phyloP scores from a whole-genome alignment of 2,113 vertebrate genomes.

The Sebastes schlegelii region DNA sequence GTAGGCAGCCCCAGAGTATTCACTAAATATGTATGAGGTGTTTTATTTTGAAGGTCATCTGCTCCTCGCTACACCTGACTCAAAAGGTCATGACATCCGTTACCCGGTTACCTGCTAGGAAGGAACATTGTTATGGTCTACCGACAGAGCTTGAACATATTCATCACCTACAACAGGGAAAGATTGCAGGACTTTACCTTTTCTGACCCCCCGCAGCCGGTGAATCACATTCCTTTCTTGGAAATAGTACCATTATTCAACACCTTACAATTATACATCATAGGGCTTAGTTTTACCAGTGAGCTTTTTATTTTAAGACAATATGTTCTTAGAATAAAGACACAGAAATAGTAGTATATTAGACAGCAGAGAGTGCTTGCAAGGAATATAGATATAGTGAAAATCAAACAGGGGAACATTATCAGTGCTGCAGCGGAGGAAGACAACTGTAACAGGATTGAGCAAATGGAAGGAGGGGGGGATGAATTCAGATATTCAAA shows the following conservation, averaged over 20 bases:
- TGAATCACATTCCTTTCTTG: neutral
- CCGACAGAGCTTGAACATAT: neutral
- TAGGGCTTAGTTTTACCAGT: neutral
- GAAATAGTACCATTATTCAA: neutral
- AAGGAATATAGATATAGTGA: constrained; percentile 10
- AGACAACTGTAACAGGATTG: neutral
- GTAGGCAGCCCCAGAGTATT: neutral
- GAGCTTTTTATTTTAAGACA: neutral
- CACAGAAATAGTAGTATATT: neutral
- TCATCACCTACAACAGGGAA: constrained; percentile 9
- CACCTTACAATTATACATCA: neutral
- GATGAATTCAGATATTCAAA: constrained; percentile 33
- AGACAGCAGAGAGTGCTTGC: neutral
- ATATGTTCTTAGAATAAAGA: neutral
- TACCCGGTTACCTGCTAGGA: constrained; percentile 12
- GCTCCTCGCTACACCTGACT: constrained; percentile 3
- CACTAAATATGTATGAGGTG: neutral
- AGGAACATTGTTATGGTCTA: constrained; percentile 2
- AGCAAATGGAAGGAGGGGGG: constrained; percentile 5
- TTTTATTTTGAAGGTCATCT: constrained; percentile 35
- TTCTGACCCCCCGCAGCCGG: neutral
- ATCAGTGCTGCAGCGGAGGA: constrained; percentile 12
- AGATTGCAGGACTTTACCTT: neutral
- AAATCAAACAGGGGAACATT: constrained; percentile 15
- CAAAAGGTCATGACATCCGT: constrained; percentile 32